A percentile compares a stretch with the other conserved stretches of the same genome.
phyloP scores from a whole-genome alignment of 1,140 invertebrate genomes.

The Euura saliciscinereae region DNA sequence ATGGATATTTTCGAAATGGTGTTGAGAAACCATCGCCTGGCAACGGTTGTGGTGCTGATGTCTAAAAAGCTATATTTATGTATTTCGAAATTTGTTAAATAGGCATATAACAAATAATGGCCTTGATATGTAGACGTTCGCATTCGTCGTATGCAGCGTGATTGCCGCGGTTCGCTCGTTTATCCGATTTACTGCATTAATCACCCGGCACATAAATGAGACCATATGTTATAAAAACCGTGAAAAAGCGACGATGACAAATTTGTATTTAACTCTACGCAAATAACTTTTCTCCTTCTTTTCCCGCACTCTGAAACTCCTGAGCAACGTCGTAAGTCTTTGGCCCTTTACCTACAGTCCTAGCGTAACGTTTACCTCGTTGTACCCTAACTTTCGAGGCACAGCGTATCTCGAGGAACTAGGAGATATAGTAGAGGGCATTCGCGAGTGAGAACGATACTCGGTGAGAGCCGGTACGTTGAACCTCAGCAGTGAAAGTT shows the following conservation, averaged over 20 bases:
- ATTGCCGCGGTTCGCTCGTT: neutral
- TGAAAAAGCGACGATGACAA: no score
- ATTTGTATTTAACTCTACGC: neutral
- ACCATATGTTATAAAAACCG: no score
- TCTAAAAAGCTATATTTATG: no score
- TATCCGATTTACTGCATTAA: neutral
- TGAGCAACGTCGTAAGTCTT: no score
- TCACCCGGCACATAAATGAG: no score
- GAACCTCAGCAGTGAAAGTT: constrained; percentile 62
- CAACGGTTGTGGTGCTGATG: no score
- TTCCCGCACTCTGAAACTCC: no score
- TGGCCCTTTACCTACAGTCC: neutral
- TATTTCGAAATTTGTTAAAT: no score
- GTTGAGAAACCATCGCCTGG: neutral
- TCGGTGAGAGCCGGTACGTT: constrained; percentile 48
- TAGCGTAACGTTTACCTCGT: neutral
- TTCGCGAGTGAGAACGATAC: constrained; percentile 1
- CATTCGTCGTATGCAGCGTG: neutral
- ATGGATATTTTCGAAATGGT: neutral
- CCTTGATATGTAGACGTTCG: neutral
- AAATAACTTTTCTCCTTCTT: no score
- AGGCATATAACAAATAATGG: neutral
- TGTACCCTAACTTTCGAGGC: neutral
- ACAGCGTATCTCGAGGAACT: neutral
- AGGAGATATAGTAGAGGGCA: neutral